These are phyloP conservation scores for Rynchops niger DNA, from an alignment of 2,113 vertebrate species.

Conservation along the genomic window DNA sequence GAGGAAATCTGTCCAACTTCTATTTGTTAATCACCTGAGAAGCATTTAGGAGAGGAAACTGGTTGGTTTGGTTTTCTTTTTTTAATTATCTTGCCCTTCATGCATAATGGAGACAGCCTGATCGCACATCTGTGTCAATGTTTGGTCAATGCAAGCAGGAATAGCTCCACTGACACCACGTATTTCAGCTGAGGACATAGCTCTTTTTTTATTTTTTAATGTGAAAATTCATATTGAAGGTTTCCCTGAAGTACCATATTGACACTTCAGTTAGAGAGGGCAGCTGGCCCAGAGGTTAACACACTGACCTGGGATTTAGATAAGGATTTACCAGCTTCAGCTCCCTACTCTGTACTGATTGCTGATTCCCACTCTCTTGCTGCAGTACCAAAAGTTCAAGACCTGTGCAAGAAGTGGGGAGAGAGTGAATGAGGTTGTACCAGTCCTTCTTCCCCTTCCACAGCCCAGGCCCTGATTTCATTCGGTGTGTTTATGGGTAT, in stretches of 20 bases:
- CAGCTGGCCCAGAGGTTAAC: background rate
- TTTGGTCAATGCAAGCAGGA: background rate
- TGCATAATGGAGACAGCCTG: background rate
- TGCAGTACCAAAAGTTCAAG: background rate
- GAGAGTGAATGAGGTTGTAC: rapidly evolving
- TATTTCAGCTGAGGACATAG: background rate
- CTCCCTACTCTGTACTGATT: background rate
- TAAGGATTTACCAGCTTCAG: background rate
- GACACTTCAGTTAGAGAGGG: background rate
- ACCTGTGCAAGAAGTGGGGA: background rate
- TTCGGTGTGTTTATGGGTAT: background rate
- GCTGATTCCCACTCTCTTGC: background rate
- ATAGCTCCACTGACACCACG: background rate
- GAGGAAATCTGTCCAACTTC: background rate
- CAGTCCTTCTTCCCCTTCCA: background rate
- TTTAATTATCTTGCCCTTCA: background rate
- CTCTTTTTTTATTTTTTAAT: background rate
- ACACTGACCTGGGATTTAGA: background rate
- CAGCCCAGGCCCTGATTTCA: background rate
- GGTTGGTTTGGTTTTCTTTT: background rate
- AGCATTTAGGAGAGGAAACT: background rate
- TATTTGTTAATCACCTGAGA: background rate
- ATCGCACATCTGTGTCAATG: background rate
- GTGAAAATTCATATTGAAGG: background rate
- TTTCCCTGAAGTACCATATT: background rate